Base-by-base conservation (phyloP, 2,888 invertebrate species). In the Andricus curvator region DNA sequence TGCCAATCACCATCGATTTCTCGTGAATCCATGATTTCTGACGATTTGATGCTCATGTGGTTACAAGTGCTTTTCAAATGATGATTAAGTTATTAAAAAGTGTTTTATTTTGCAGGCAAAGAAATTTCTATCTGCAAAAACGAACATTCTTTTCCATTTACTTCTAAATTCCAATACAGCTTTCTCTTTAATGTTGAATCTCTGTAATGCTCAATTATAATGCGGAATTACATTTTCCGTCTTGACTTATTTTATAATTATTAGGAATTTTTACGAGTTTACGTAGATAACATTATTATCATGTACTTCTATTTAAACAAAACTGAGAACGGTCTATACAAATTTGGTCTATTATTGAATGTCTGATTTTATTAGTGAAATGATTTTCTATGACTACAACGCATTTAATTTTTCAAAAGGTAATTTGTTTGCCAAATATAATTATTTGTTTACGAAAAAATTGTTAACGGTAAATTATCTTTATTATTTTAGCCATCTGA, bases 21-120 rank as follows among this genome's bases (percentile, higher is more conserved):
- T 51, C 51, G n/a, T 74, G 11, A 56, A 51, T 74, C n/a, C n/a
- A 56, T 77, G 13, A 77, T 81, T 82, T 78, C 29, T 81, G 78
- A 81, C 79, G 78, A 81, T 81, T 81, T 81, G 77, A 80, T 80
- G 56, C 48, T 81, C 77, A 70, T 78, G 80, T 78, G 79, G 77
- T 78, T 68, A 64, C 60, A 65, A 79, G 68, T 48, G 64, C 9
- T 67, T 67, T 41, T 15, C 44, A 44, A 15, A n/a, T 37, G 11
- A 22, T 37, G 9, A 44, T 68, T 20, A 11, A 20, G 33, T 11
- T 37, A n/a, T 67, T 37, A 5, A n/a, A 3, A n/a, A 20, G 8
- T 67, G 37, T 67, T 67, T 41, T 22, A n/a, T 67, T 41, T n/a
- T 11, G 20, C 11, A n/a, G 22, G 2, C 11, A n/a, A n/a, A 44